Percentiles rank a stretch among this genome's conserved stretches.
These are phyloP conservation scores for Tenrec ecaudatus DNA, from an alignment of 2,113 vertebrate genomes.

Conservation along the genomic window DNA sequence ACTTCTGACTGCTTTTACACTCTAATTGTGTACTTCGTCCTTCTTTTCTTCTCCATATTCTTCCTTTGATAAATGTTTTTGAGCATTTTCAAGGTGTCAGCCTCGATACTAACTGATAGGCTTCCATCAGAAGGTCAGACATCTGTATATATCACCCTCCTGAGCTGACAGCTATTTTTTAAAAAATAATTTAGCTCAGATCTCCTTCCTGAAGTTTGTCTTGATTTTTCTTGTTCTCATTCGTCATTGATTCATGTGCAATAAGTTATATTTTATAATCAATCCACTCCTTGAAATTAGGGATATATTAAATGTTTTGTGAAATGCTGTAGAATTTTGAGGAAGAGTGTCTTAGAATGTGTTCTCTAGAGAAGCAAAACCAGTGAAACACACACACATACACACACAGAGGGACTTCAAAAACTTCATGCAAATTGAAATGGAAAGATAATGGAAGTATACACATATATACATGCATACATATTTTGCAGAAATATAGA, in stretches of 20 bases:
- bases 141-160: background rate
- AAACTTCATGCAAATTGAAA: too few species aligned
- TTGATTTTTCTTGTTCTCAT: background rate
- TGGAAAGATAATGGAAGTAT: too few species aligned
- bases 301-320: background rate
- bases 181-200: background rate
- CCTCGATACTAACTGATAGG: background rate
- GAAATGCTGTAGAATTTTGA: background rate
- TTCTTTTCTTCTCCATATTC: background rate
- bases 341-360: background rate
- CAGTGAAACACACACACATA: too few species aligned
- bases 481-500: too few species aligned
- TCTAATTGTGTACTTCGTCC: background rate
- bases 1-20: background rate
- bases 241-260: background rate
- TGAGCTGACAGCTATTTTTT: background rate
- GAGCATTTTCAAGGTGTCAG: background rate
- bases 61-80: background rate
- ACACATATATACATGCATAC: too few species aligned
- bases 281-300: background rate
- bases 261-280: background rate
- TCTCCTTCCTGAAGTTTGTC: constrained; percentile 30
- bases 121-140: background rate
- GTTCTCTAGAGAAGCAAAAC: too few species aligned
- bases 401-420: too few species aligned